Evolutionary conservation across 2,113 vertebrate genomes (phyloP), one percentile per base, ranked within the genome.

Genomic region (Pangasianodon hypophthalmus): DNA sequence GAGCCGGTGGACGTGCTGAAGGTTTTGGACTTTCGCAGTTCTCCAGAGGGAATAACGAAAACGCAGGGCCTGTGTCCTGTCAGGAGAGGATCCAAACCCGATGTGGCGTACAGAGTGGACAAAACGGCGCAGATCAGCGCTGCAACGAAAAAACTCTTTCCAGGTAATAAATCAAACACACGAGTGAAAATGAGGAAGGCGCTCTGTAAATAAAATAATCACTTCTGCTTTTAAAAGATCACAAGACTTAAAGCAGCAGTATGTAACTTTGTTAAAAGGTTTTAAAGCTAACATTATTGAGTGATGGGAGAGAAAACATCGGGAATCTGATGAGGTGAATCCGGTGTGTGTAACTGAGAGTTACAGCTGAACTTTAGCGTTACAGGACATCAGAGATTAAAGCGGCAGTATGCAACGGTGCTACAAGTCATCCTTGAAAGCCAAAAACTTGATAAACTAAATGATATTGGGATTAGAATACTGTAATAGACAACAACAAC

Each of bases 1-100:
- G 97, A 97, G 92, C 97, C 97, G 0, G 95, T 99, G 92, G 98
- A 99, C 94, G 97, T 99, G 91, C 95, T 99, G 91, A 99, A 98
- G 97, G 96, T 95, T 92, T 95, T 99, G 95, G 97, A 98, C 95
- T 98, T 99, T 95, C 95, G 98, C 94, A 98, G 94, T 92, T 97
- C 96, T 92, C 98, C 98, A 73, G 97, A 97, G 94, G 98, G 98
- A 94, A 94, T 99, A 93, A 95, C 95, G 94, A 98, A 97, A 97
- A 97, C 97, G 92, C 92, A 95, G 54, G 98, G 98, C 91, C 97
- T 99, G 95, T 99, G 98, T 94, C 94, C 96, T 93, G 95, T 96
- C 91, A 96, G 98, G 93, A 97, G 96, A 95, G 97, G 97, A 95
- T 97, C 97, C 87, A 97, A 96, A 96, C 96, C 98, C 0, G 98